Evolutionary conservation across 2,888 invertebrate species (phyloP).

Genomic region (Ischnus inquisitorius): DNA sequence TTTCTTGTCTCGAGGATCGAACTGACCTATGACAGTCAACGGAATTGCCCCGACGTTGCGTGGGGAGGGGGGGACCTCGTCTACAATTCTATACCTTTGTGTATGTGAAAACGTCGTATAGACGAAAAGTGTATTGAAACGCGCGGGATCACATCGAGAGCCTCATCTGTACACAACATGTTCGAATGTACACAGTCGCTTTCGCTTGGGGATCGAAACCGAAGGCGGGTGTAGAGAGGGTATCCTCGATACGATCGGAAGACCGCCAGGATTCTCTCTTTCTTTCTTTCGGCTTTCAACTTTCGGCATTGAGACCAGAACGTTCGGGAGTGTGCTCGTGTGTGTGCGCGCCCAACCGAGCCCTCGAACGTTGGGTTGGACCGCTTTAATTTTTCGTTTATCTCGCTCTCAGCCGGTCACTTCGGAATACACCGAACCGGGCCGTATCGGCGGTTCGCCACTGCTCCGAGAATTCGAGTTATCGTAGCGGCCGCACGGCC

Average conservation of each 20-base stretch:
- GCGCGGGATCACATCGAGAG: background rate
- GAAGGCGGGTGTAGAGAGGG: background rate
- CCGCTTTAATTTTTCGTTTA: constrained; percentile 61
- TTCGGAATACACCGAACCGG: constrained; percentile 7
- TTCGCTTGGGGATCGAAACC: constrained; percentile 35
- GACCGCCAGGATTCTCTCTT: background rate
- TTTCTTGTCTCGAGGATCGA: background rate
- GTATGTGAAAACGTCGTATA: background rate
- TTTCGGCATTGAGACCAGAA: background rate
- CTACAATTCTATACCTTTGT: too few species aligned
- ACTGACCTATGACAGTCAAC: constrained; percentile 10
- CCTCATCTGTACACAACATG: background rate
- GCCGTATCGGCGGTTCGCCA: constrained; percentile 53
- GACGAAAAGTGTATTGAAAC: constrained; percentile 1
- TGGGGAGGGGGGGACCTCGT: too few species aligned
- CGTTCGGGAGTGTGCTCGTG: background rate
- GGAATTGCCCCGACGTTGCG: background rate
- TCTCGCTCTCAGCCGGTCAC: constrained; percentile 37
- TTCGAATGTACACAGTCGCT: constrained; percentile 18
- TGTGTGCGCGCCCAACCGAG: background rate
- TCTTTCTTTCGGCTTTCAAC: background rate
- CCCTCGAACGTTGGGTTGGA: constrained; percentile 31
- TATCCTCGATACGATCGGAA: background rate
- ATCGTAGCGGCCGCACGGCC: constrained; percentile 43
- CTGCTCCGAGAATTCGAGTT: constrained; percentile 62